Percentiles rank a stretch among this genome's conserved stretches.
These are phyloP conservation scores for Cerastis leucographa DNA, from an alignment of 2,888 invertebrate species.

Conservation along the genomic window DNA sequence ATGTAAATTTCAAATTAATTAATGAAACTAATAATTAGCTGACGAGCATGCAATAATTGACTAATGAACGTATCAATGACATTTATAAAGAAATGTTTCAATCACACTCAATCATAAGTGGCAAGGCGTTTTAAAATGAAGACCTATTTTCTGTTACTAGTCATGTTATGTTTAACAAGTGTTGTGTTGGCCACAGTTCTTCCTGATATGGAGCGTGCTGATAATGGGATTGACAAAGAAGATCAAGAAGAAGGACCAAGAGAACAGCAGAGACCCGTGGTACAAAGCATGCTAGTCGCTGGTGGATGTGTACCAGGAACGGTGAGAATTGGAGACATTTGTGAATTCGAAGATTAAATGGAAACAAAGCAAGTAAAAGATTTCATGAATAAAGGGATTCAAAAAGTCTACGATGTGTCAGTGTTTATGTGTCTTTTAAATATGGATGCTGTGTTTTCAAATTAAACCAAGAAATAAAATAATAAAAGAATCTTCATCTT, in stretches of 20 bases:
- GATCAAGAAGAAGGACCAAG: neutral
- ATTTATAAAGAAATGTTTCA: conserved; percentile 1
- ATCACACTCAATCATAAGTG: neutral
- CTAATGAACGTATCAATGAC: neutral
- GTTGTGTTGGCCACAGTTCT: neutral
- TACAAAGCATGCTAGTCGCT: neutral
- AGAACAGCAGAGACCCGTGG: neutral
- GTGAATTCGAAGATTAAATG: conserved; percentile 2
- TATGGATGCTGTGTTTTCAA: neutral
- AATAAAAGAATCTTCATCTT: conserved; percentile 3
- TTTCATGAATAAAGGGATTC: neutral
- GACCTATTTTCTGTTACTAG: neutral
- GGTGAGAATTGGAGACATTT: conserved; percentile 27
- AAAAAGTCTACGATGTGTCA: neutral
- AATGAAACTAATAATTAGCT: neutral
- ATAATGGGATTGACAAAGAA: neutral
- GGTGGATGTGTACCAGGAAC: neutral
- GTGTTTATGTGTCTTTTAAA: neutral
- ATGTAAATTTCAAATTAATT: neutral
- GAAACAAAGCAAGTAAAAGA: neutral
- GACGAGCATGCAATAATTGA: neutral
- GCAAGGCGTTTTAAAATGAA: neutral
- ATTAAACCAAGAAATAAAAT: conserved; percentile 7
- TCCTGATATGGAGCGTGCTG: neutral
- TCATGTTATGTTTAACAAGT: conserved; percentile 10